Base-by-base conservation (phyloP, 2,113 vertebrate species). In the Perccottus glenii region DNA sequence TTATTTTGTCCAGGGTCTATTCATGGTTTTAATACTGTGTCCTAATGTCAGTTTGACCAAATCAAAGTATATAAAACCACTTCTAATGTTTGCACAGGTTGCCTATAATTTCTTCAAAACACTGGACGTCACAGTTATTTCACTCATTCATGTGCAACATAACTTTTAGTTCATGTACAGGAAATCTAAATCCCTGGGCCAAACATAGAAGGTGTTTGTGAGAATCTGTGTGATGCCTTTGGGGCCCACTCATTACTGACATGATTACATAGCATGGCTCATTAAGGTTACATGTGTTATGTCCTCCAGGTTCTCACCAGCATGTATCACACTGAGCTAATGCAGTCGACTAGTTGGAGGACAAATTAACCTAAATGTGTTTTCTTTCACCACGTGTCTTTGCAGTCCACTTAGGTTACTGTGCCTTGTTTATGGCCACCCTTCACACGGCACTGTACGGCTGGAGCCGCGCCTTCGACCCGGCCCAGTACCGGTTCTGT, bases 391-490 rank as follows among this genome's bases (percentile, higher is more conserved):
- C 19, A 27, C 19, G 3, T 27, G 19, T 27, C 10, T 46, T 19
- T 43, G 1, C 70, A 99, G 98, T 98, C 96, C 53, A 88, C 92
- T 83, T 99, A 2, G 98, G 98, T 70, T 96, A 95, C 51, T 48
- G 88, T 12, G 95, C 95, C 55, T 73, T 99, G 82, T 77, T 88
- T 38, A 73, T 95, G 79, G 92, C 93, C 88, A 95, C 96, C 0
- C 73, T 96, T 69, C 98, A 99, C 88, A 94, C 95, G 0, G 92
- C 98, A 47, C 91, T 95, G 0, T 96, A 91, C 0, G 96, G 96
- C 55, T 99, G 97, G 97, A 72, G 86, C 0, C 92, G 93, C 0
- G 96, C 96, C 32, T 98, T 98, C 0, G 86, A 94, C 7, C 72
- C 90, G 5, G 77, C 65, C 10, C 90, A 86, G 52, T 99, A 98